Base-by-base conservation (phyloP, 2,888 invertebrate species). In the Scaptomyza reducta region DNA sequence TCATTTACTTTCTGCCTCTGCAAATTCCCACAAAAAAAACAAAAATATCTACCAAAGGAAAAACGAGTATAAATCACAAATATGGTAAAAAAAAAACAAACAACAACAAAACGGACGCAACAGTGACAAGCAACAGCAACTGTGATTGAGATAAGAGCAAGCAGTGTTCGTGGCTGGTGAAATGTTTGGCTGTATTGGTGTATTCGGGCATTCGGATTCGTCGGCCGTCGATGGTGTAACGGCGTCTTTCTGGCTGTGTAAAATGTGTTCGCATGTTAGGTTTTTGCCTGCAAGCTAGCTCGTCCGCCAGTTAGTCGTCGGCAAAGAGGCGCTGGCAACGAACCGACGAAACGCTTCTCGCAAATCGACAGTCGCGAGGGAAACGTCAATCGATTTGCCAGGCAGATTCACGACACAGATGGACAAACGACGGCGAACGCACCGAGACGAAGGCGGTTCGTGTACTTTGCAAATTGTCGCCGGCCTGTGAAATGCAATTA, bases 191-290 rank as follows among this genome's bases (percentile, higher is more conserved):
- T 31, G 47, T 63, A n/a, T 61, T 64, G 50, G 50, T 22, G 42
- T 57, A 45, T 64, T 65, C 49, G 35, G 55, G 56, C 14, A 38
- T 70, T 60, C 57, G 73, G 55, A 56, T 49, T 71, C 71, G 71
- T 35, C 56, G 10, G 54, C 35, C 14, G 40, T 53, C 42, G 22
- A 47, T 18, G 22, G 35, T 22, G 49, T 49, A 67, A 63, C 74
- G 84, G 81, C 84, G 79, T 70, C 80, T 80, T 62, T 50, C 63
- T 83, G 80, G 76, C 78, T 83, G 60, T 53, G 35, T 51, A 35
- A 13, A 5, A 55, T 49, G 57, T 57, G 57, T 57, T 58, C 51
- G 59, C 35, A 56, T 27, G 51, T 62, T 49, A 42, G 42, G 22
- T 44, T 33, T 22, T 42, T 38, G 60, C 53, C 42, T 66, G 57